Conservation (phyloP, 2,888 invertebrate genomes). For the Lamellibrachia columna region DNA sequence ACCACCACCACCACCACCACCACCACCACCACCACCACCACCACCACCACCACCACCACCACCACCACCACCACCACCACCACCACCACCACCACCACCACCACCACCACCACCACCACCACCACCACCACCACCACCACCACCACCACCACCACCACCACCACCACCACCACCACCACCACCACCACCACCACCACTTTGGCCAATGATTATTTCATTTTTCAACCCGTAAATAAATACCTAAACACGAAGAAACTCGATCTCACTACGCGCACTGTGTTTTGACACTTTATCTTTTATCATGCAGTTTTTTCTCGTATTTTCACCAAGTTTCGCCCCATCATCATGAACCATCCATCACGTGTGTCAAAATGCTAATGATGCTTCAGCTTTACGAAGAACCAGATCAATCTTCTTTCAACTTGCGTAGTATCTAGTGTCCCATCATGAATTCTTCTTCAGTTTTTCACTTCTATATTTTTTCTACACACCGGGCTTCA, state of each 20-base stretch:
- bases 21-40: conserved; percentile 18
- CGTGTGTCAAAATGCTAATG: background rate
- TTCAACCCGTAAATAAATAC: background rate
- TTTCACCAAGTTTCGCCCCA: background rate
- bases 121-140: conserved; percentile 11
- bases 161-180: conserved; percentile 18
- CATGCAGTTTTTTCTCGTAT: background rate
- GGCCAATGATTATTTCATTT: background rate
- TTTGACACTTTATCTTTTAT: background rate
- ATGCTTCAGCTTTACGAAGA: background rate
- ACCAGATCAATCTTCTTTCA: background rate
- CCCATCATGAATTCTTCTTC: background rate
- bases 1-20: background rate
- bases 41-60: background rate
- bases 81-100: background rate
- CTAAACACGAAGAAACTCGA: background rate
- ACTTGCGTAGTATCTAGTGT: background rate
- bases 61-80: conserved; percentile 21
- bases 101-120: conserved; percentile 19
- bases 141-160: conserved; percentile 19
- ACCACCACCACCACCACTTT: conserved; percentile 6
- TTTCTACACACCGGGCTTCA: background rate
- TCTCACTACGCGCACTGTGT: background rate
- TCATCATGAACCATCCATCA: background rate
- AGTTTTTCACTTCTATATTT: background rate